A percentile compares a stretch with the other conserved stretches of the same genome.
Evolutionary conservation across 1,140 invertebrate genomes (phyloP).

Genomic region (Pseudomyrmex pallidus): DNA sequence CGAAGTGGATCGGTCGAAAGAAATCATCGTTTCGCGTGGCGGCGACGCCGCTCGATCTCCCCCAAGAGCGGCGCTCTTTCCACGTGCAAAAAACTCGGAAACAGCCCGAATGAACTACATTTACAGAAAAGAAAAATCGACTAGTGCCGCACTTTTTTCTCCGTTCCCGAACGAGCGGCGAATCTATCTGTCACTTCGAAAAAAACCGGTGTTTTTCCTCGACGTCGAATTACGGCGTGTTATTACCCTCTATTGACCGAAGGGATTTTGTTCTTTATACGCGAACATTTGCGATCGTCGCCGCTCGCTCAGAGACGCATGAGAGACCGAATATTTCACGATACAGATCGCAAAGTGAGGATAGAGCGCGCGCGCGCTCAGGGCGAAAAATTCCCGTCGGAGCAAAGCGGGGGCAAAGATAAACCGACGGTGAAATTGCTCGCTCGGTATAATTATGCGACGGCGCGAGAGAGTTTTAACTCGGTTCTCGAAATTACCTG

Average conservation of each 20-base stretch:
- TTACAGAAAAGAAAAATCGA: background rate
- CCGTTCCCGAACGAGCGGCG: no score
- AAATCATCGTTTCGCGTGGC: conserved; percentile 20
- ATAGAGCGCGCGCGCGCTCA: background rate
- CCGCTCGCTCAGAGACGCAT: background rate
- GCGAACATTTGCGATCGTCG: no score
- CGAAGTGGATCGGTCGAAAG: conserved; percentile 3
- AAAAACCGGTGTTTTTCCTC: no score
- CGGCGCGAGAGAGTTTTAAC: background rate
- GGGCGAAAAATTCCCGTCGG: background rate
- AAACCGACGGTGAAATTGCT: conserved; percentile 39
- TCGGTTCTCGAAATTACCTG: background rate
- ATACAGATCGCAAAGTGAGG: background rate
- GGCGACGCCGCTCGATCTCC: no score
- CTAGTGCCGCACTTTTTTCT: background rate
- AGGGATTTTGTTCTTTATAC: background rate
- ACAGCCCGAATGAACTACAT: background rate
- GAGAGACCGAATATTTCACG: background rate
- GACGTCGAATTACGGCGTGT: no score
- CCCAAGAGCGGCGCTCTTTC: background rate
- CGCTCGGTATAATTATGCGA: conserved; percentile 22
- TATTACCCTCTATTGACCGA: background rate
- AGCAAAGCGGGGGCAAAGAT: conserved; percentile 1
- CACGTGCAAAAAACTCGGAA: background rate
- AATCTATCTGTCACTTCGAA: no score